Percentiles rank a stretch among this genome's conserved stretches.
These are phyloP conservation scores for Sipha flava DNA, from an alignment of 1,140 invertebrate species.

Conservation along the genomic window DNA sequence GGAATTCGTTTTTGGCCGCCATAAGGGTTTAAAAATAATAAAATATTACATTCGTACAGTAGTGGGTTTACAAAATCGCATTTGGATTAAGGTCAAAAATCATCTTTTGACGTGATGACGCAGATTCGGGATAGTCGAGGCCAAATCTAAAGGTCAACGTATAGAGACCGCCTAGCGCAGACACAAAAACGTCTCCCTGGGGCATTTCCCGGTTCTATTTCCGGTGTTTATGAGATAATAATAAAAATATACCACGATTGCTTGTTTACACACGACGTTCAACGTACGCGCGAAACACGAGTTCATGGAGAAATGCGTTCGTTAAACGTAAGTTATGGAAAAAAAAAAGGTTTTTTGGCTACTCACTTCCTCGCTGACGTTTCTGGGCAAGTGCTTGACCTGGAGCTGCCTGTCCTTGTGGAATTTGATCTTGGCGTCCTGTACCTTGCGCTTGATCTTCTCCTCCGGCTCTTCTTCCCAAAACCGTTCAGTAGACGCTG, in stretches of 20 bases:
- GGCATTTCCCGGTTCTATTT: constrained; percentile 10
- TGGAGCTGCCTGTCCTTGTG: constrained; percentile 45
- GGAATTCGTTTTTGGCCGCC: neutral
- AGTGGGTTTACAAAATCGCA: neutral
- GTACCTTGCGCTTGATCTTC: constrained; percentile 41
- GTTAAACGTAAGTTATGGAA: neutral
- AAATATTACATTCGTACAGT: too few species aligned
- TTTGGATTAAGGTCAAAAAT: neutral
- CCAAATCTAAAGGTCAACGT: neutral
- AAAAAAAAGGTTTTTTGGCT: neutral
- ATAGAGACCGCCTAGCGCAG: neutral
- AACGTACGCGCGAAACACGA: too few species aligned
- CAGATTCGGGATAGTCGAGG: neutral
- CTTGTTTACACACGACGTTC: too few species aligned
- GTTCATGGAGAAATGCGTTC: neutral
- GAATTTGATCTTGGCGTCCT: constrained; percentile 44
- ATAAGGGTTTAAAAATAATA: neutral
- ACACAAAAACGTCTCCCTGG: neutral
- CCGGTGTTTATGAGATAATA: neutral
- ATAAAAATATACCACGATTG: too few species aligned
- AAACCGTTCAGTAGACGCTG: constrained; percentile 43
- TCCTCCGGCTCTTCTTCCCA: constrained; percentile 45
- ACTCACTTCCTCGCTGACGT: constrained; percentile 46
- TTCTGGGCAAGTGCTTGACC: constrained; percentile 46
- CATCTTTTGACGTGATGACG: neutral